Conservation (phyloP, 2,797 vertebrate species). For the Lepidocolaptes lacrymiger region DNA sequence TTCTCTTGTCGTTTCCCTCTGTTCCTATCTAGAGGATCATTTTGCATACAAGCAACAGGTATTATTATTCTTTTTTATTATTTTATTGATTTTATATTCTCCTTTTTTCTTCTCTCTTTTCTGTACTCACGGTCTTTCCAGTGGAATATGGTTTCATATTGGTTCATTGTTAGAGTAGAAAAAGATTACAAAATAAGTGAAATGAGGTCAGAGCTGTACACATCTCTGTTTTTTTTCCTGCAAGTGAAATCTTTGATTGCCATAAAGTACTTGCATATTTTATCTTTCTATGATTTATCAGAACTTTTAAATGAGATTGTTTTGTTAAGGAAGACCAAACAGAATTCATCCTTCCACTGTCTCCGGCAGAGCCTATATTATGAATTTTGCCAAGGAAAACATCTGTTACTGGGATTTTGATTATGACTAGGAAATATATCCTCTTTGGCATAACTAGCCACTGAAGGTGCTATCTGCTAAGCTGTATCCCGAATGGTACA, state of each 20-base stretch:
- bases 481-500: accelerated
- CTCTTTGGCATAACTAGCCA: background rate
- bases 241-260: background rate
- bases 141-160: background rate
- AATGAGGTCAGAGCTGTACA: background rate
- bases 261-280: background rate
- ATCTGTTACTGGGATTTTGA: background rate
- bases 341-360: background rate
- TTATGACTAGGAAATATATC: background rate
- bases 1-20: background rate
- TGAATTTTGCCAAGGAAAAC: background rate
- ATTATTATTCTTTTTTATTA: background rate
- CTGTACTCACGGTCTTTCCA: background rate
- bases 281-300: background rate
- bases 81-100: background rate
- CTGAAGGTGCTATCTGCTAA: background rate
- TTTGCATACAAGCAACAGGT: background rate
- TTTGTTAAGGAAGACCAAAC: background rate
- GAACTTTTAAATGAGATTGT: background rate
- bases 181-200: background rate
- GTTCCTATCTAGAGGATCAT: background rate
- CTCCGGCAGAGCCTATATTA: background rate
- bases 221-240: background rate
- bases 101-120: background rate
- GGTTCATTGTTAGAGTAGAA: background rate